A percentile compares a stretch with the other conserved stretches of the same genome.
Evolutionary conservation across 2,113 vertebrate genomes (phyloP).

Genomic region (Gasterosteus aculeatus): DNA sequence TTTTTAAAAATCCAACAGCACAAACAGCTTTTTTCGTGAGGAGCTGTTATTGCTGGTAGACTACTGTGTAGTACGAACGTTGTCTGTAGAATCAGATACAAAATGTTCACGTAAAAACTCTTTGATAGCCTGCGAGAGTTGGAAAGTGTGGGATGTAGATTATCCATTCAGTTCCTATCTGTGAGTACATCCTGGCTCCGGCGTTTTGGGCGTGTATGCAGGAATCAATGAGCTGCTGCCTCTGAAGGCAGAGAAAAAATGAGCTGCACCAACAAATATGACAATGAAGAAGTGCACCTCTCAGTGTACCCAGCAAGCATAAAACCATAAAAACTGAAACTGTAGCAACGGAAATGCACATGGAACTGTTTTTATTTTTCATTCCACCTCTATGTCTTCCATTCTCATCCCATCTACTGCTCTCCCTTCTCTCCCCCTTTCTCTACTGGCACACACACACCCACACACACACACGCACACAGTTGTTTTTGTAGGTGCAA

Average conservation of each 20-base stretch:
- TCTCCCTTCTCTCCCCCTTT: conserved; percentile 36
- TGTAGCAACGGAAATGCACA: conserved; percentile 73
- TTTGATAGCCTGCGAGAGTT: conserved; percentile 46
- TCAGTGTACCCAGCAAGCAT: conserved; percentile 80
- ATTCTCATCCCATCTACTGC: conserved; percentile 70
- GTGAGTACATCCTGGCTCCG: conserved; percentile 69
- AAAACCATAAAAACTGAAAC: conserved; percentile 76
- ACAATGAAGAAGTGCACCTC: conserved; percentile 85
- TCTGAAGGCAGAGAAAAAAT: conserved; percentile 81
- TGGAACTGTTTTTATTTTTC: conserved; percentile 76
- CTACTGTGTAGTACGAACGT: neutral
- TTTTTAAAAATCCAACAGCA: conserved; percentile 16
- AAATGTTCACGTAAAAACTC: conserved; percentile 46
- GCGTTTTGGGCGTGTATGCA: conserved; percentile 72
- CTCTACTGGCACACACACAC: conserved; percentile 3
- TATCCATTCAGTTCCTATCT: conserved; percentile 71
- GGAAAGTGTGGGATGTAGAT: conserved; percentile 33
- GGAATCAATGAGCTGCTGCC: conserved; percentile 83
- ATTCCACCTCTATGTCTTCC: conserved; percentile 71
- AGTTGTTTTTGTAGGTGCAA: conserved; percentile 83
- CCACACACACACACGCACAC: conserved; percentile 55
- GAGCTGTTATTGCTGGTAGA: neutral
- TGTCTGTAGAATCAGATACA: conserved; percentile 8
- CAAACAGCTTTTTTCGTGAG: conserved; percentile 20
- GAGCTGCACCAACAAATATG: conserved; percentile 81